phyloP scores from a whole-genome alignment of 1,140 invertebrate genomes.

The Zaprionus davidi region DNA sequence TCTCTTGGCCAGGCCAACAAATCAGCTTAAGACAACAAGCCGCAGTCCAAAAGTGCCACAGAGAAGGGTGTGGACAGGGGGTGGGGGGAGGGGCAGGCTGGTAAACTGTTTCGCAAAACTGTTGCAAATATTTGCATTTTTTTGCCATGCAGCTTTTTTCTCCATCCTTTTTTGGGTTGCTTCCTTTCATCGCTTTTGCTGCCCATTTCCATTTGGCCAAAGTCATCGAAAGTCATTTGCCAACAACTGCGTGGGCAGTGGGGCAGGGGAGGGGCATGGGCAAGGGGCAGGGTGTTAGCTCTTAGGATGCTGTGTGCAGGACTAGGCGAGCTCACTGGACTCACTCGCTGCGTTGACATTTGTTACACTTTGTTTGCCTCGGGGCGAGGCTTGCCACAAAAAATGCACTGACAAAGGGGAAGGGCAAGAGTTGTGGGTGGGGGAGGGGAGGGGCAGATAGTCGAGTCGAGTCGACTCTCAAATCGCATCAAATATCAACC shows the following conservation, averaged over 20 bases:
- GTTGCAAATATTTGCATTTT: constrained; percentile 70
- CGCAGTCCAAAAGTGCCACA: constrained; percentile 12
- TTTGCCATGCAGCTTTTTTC: not conserved
- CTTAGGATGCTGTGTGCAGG: not conserved
- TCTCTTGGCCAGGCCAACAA: constrained; percentile 68
- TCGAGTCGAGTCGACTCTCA: constrained; percentile 48
- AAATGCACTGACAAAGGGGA: not conserved
- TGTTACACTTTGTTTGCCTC: constrained; percentile 81
- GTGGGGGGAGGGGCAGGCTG: not conserved
- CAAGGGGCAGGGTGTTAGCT: no score
- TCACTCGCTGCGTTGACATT: constrained; percentile 62
- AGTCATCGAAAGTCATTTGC: constrained; percentile 77
- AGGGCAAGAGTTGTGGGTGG: not conserved
- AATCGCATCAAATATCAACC: constrained; percentile 84
- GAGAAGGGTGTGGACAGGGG: constrained; percentile 1
- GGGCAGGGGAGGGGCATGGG: no score
- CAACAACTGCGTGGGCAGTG: constrained; percentile 22
- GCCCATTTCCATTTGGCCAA: constrained; percentile 41
- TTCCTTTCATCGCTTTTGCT: constrained; percentile 7
- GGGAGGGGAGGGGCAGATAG: not conserved
- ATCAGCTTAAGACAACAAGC: constrained; percentile 79
- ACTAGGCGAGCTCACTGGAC: constrained; percentile 13
- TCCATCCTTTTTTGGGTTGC: not conserved
- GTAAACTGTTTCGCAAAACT: constrained; percentile 26
- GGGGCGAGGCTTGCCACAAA: constrained; percentile 51